Base-by-base conservation (phyloP, 2,113 vertebrate genomes). In the Neotragus pygmaeus region DNA sequence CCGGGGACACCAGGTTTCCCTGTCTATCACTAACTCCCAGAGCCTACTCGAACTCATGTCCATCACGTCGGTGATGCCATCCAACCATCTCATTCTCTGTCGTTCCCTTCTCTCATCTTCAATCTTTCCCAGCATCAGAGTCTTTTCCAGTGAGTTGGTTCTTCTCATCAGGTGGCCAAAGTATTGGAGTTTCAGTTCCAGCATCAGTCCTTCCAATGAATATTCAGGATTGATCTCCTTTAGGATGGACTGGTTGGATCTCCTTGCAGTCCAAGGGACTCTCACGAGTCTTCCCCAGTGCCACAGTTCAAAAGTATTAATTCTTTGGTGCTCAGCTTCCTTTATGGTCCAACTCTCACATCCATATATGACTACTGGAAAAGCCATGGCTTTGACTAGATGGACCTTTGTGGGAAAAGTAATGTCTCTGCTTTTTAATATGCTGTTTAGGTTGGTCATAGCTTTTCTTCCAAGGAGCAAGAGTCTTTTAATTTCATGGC, bases 241-340 rank as follows among this genome's bases (percentile, higher is more conserved):
- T 66, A n/a, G 7, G 16, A 66, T 66, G 33, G 7, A 10, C 33
- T n/a, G 62, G 15, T n/a, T 64, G 15, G 33, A 64, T 64, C 62
- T 64, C 33, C 33, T 64, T 64, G 62, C 16, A 2, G 33, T 64
- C 62, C 33, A n/a, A n/a, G 33, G 33, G 33, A 64, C 33, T 64
- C 62, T 64, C 2, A 64, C 33, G 33, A 64, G 62, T 64, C 62
- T n/a, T 64, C 33, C 2, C 62, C 62, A 64, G 2, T 4, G 7
- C 62, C 3, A 1, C 33, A 64, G 62, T 64, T n/a, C 16, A 64
- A 64, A 64, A 64, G 62, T 33, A 64, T 64, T 4, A 64, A 17
- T 64, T 64, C 33, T 64, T 64, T 0, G 0, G 62, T 0, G 2
- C 14, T 66, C 62, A n/a, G 62, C 62, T 64, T 64, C 2, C 62